phyloP scores from a whole-genome alignment of 2,888 invertebrate genomes.

The Dryobota labecula region DNA sequence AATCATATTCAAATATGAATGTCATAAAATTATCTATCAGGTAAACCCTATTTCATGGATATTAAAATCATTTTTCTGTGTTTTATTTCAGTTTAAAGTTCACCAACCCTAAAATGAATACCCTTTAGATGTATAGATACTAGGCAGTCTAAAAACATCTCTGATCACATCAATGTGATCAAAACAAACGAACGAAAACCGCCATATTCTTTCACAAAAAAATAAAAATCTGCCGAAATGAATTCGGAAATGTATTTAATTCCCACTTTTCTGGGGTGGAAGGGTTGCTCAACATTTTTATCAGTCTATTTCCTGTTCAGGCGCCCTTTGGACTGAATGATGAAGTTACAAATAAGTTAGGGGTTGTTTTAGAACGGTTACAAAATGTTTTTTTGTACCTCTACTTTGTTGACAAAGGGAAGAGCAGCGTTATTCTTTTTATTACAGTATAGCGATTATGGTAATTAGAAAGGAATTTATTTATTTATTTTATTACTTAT shows the following conservation, averaged over 20 bases:
- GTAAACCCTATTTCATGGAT: no score
- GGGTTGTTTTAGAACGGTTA: neutral
- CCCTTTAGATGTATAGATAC: no score
- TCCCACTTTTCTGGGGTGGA: slow-evolving; percentile 12
- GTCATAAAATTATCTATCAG: no score
- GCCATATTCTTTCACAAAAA: neutral
- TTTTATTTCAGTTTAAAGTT: no score
- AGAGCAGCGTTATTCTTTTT: neutral
- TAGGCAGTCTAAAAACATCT: no score
- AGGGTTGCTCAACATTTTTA: slow-evolving; percentile 32
- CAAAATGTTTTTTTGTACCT: slow-evolving; percentile 9
- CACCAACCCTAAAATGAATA: no score
- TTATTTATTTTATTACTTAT: no score
- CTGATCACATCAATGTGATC: neutral
- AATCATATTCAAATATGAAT: no score
- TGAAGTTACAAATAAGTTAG: slow-evolving; percentile 24
- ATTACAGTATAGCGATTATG: neutral
- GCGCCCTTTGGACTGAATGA: neutral
- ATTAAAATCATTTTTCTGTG: no score
- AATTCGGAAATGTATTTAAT: slow-evolving; percentile 14
- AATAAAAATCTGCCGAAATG: neutral
- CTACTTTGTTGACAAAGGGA: neutral
- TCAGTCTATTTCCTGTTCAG: slow-evolving; percentile 31
- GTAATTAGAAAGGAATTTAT: no score
- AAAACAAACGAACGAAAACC: neutral